phyloP scores from a whole-genome alignment of 2,888 invertebrate genomes.

The Galerucella pusilla region DNA sequence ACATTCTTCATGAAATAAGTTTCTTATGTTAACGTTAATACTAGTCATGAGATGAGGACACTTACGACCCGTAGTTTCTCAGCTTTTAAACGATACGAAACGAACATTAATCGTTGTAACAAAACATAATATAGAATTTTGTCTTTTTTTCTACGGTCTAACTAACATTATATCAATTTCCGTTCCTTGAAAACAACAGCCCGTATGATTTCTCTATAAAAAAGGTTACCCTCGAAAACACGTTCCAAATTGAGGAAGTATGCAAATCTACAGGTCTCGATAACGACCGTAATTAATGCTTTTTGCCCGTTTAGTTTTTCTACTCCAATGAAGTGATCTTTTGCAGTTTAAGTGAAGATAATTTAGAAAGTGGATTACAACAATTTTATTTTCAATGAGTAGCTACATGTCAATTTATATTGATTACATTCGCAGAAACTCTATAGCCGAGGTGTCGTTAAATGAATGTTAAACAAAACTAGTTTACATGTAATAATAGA shows the following conservation, averaged over 20 bases:
- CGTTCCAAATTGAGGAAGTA: constrained; percentile 32
- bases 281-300: constrained; percentile 33
- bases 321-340: constrained; percentile 33
- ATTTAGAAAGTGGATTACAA: constrained; percentile 21
- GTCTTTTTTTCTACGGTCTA: neutral
- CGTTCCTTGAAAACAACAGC: neutral
- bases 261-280: constrained; percentile 33
- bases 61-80: too few species aligned
- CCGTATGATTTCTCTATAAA: neutral
- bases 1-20: too few species aligned
- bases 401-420: neutral
- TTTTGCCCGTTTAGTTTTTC: constrained; percentile 32
- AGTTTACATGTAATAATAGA: too few species aligned
- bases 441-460: too few species aligned
- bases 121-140: too few species aligned
- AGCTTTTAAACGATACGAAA: too few species aligned
- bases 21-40: too few species aligned
- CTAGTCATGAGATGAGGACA: too few species aligned
- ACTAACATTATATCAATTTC: neutral
- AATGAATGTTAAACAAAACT: too few species aligned
- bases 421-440: neutral
- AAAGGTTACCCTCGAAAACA: neutral
- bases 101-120: too few species aligned
- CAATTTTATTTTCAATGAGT: neutral
- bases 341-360: constrained; percentile 2